Evolutionary conservation across 2,888 invertebrate genomes (phyloP).

Genomic region (Spialia ferax): DNA sequence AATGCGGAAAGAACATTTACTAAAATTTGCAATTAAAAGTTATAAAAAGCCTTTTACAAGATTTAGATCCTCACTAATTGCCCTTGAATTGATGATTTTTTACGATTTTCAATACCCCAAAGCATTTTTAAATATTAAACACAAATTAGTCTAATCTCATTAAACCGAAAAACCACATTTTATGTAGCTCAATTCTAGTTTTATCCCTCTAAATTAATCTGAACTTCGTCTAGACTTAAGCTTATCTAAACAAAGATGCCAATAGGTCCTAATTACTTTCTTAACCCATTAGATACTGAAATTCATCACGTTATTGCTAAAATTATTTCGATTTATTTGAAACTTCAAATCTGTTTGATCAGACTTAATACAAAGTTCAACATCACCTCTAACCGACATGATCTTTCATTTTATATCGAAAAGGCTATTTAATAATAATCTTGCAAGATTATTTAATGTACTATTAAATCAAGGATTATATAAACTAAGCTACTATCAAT

Average conservation of each 20-base stretch:
- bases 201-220: background rate
- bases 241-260: constrained; percentile 7
- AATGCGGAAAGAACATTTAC: constrained; percentile 14
- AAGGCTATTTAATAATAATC: background rate
- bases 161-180: background rate
- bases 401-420: background rate
- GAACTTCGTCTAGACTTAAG: constrained; percentile 8
- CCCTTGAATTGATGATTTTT: background rate
- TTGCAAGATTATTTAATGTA: background rate
- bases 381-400: background rate
- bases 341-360: background rate
- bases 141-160: background rate
- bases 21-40: constrained; percentile 10
- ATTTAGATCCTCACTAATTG: background rate
- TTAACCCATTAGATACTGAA: background rate
- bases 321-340: constrained; percentile 2
- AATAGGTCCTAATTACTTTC: constrained; percentile 17
- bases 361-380: constrained; percentile 8
- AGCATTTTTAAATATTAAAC: too few species aligned
- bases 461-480: too few species aligned
- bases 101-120: background rate
- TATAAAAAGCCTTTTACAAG: background rate
- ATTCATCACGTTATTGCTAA: constrained; percentile 1
- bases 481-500: too few species aligned
- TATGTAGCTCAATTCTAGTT: too few species aligned